A percentile compares a stretch with the other conserved stretches of the same genome.
These are phyloP conservation scores for Heliconius melpomene DNA, from an alignment of 1,140 invertebrate species.

Conservation along the genomic window DNA sequence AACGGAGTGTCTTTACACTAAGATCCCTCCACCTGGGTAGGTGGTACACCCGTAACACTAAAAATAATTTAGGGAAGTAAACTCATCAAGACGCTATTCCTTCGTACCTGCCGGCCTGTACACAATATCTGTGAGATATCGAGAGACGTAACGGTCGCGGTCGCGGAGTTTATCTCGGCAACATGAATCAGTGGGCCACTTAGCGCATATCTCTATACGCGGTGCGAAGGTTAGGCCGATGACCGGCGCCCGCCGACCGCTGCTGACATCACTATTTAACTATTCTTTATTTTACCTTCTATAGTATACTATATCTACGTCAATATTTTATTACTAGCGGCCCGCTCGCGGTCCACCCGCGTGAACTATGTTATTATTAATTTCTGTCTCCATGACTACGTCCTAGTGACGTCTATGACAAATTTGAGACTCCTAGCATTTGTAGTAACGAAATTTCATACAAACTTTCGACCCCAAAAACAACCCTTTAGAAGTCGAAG, in stretches of 20 bases:
- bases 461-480: too few species aligned
- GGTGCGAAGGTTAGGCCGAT: conserved; percentile 43
- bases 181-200: conserved; percentile 29
- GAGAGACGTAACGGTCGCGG: conserved; percentile 12
- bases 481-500: too few species aligned
- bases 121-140: background rate
- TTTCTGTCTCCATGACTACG: too few species aligned
- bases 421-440: too few species aligned
- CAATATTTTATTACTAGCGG: background rate
- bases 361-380: too few species aligned
- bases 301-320: background rate
- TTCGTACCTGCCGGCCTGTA: conserved; percentile 34
- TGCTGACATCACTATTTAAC: conserved; percentile 12
- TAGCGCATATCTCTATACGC: conserved; percentile 29
- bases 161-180: conserved; percentile 20
- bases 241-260: conserved; percentile 32
- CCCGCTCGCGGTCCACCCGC: too few species aligned
- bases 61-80: background rate
- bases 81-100: conserved; percentile 15
- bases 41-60: too few species aligned
- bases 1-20: too few species aligned
- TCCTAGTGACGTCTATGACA: too few species aligned
- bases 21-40: too few species aligned
- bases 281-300: conserved; percentile 13
- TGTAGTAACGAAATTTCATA: too few species aligned